phyloP scores from a whole-genome alignment of 2,888 invertebrate genomes.

The Tenthredo notha region DNA sequence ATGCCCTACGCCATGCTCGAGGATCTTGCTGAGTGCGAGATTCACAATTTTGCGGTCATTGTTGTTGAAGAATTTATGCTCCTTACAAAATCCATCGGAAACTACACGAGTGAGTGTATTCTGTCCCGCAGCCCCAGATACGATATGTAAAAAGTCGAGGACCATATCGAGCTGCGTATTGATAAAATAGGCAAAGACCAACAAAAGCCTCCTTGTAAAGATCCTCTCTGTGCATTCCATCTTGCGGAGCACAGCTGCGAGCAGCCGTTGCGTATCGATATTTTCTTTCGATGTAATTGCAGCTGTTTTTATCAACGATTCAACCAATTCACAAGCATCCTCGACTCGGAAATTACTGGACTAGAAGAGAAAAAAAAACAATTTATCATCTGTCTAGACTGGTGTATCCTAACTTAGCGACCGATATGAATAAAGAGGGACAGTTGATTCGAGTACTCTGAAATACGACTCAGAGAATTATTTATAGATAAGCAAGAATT shows the following conservation, averaged over 20 bases:
- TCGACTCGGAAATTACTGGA: slow-evolving; percentile 83
- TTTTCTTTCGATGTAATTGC: slow-evolving; percentile 82
- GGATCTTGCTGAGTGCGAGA: slow-evolving; percentile 82
- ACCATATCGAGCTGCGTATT: slow-evolving; percentile 83
- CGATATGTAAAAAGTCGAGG: slow-evolving; percentile 83
- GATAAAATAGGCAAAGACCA: slow-evolving; percentile 84
- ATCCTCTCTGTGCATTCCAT: slow-evolving; percentile 82
- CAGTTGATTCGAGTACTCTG: too few relatives aligned
- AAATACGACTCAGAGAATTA: too few relatives aligned
- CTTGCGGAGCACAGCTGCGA: slow-evolving; percentile 83
- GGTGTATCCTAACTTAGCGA: neutral
- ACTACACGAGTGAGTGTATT: slow-evolving; percentile 84
- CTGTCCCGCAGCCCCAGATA: slow-evolving; percentile 83
- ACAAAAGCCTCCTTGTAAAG: slow-evolving; percentile 83
- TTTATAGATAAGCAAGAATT: too few relatives aligned
- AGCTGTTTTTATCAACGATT: slow-evolving; percentile 82
- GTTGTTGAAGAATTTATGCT: slow-evolving; percentile 82
- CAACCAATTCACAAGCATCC: slow-evolving; percentile 83
- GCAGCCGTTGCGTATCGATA: slow-evolving; percentile 80
- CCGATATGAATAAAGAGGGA: neutral
- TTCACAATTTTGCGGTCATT: slow-evolving; percentile 84
- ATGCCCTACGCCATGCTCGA: slow-evolving; percentile 82
- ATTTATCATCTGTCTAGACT: neutral
- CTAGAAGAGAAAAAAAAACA: neutral
- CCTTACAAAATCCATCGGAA: slow-evolving; percentile 82